These are phyloP conservation scores for Mesorhabditis belari DNA, from an alignment of 2,888 invertebrate species.

Conservation along the genomic window DNA sequence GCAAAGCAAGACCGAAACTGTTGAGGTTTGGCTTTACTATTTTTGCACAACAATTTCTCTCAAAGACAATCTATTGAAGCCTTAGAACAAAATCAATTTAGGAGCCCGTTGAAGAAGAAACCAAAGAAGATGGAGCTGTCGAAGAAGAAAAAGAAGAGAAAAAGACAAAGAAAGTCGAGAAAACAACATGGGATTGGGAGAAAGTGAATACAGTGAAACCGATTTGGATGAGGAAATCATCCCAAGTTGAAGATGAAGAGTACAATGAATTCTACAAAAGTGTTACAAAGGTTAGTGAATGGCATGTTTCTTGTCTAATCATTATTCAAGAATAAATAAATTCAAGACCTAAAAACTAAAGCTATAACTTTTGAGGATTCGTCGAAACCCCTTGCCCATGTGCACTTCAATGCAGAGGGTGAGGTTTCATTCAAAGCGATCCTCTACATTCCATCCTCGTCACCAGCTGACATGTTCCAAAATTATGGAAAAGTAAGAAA, in stretches of 20 bases:
- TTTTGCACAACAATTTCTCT: no score
- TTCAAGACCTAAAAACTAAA: no score
- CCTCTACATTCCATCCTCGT: conserved; percentile 81
- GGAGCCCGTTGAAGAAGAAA: conserved; percentile 62
- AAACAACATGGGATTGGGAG: conserved; percentile 97
- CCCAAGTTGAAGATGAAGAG: conserved; percentile 60
- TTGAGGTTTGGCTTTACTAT: conserved; percentile 10
- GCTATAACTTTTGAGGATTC: conserved; percentile 25
- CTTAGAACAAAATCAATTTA: no score
- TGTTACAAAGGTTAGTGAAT: conserved; percentile 75
- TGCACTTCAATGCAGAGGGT: conserved; percentile 93
- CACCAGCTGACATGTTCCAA: conserved; percentile 88
- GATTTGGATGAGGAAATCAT: conserved; percentile 85
- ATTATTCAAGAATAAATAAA: background rate
- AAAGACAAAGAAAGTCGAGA: conserved; percentile 64
- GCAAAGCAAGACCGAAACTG: conserved; percentile 57
- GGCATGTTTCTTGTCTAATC: background rate
- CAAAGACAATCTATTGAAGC: no score
- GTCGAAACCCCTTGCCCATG: conserved; percentile 48
- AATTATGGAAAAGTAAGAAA: conserved; percentile 77
- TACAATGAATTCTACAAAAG: conserved; percentile 92
- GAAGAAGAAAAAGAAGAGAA: conserved; percentile 45
- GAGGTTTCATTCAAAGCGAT: conserved; percentile 97
- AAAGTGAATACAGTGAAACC: conserved; percentile 93
- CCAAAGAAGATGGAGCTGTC: conserved; percentile 49